Base-by-base conservation (phyloP, 1,140 invertebrate genomes). In the Nasonia vitripennis region DNA sequence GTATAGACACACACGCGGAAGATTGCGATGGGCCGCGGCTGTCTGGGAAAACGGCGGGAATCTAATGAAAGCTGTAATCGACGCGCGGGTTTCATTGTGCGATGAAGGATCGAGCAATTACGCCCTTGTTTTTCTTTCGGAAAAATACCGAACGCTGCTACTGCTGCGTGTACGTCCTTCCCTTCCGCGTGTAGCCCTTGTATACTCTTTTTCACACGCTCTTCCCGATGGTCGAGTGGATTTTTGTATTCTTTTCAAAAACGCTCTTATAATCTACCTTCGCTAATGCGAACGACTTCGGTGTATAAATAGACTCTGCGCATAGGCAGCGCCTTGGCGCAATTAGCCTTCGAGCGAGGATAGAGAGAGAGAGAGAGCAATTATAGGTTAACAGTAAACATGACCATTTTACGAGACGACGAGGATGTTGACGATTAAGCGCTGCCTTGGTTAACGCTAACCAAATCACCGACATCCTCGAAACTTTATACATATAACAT, bases 61-160 rank as follows among this genome's bases (percentile, higher is more conserved):
- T 79, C 78, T 62, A 79, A 79, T 79, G 31, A 79, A 67, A 79
- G 51, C 20, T 20, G 20, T 78, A 67, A 78, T 78, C 77, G 27
- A 27, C 51, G 51, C 51, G 51, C 12, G 12, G 41, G 51, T 55
- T 20, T 55, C 51, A 55, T 17, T 55, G 51, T 55, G 17, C 55
- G 55, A 62, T 62, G 55, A 62, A 17, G 55, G 17, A 62, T 62
- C 55, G 55, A n/a, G 27, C 62, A 27, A 71, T 71, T 71, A 71
- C 70, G 17, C 70, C 70, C 70, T 17, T 71, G 6, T 71, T 71
- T 70, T 70, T 27, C n/a, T 62, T 55, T 55, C 17, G 51, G 51
- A 17, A 17, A 55, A 55, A 17, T 55, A 5, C 51, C 14, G 51
- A 55, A 55, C 17, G 5, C 34, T 37, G 5, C 5, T 4, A 37